Conservation (phyloP, 2,797 vertebrate genomes). For the Chelidonichthys spinosus region DNA sequence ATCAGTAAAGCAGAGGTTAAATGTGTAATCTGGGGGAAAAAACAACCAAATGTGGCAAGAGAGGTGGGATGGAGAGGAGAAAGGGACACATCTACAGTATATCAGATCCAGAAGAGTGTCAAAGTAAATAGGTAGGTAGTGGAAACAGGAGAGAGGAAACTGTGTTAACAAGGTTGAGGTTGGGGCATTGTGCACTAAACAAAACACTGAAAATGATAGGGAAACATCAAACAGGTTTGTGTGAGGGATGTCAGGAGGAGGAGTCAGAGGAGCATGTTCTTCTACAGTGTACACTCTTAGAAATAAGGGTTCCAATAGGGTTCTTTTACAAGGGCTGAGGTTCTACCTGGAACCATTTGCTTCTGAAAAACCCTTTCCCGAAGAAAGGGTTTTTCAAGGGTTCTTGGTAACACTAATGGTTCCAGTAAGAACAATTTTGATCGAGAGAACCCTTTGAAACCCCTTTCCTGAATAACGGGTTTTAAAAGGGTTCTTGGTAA, state of each 20-base stretch:
- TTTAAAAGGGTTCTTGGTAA: no score
- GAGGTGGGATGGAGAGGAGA: not conserved
- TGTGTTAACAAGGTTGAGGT: not conserved
- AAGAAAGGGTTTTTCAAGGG: no score
- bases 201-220: not conserved
- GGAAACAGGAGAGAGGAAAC: not conserved
- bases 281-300: not conserved
- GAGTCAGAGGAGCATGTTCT: not conserved
- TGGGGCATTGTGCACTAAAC: not conserved
- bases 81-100: not conserved
- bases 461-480: no score
- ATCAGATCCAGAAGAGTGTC: not conserved
- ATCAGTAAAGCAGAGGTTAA: no score
- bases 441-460: no score
- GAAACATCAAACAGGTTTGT: not conserved
- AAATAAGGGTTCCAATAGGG: no score
- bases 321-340: no score
- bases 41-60: not conserved
- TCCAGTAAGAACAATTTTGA: no score
- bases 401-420: no score
- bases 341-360: no score
- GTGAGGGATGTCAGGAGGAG: not conserved
- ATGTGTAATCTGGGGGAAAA: not conserved
- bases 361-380: no score
- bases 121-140: not conserved